Percentiles rank a stretch among this genome's conserved stretches.
Evolutionary conservation across 2,113 vertebrate species (phyloP).

Genomic region (Deroptyus accipitrinus): DNA sequence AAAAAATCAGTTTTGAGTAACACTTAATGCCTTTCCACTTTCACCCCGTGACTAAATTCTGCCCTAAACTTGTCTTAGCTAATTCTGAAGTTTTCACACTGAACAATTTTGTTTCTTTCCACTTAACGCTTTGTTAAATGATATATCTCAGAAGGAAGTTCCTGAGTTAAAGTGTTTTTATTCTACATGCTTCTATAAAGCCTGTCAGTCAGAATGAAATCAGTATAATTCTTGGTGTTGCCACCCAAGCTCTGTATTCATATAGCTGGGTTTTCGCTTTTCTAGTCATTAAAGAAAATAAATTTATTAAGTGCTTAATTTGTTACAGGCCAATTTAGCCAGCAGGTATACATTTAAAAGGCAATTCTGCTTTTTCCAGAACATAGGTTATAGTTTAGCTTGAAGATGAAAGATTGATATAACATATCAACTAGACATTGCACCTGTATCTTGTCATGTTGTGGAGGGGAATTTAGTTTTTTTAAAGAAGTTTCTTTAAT

Average conservation of each 20-base stretch:
- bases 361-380: not conserved
- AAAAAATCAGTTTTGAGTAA: conserved; percentile 27
- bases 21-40: not conserved
- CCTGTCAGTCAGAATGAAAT: conserved; percentile 35
- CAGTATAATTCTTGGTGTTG: not conserved
- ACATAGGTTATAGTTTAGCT: not conserved
- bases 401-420: not conserved
- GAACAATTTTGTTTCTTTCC: conserved; percentile 15
- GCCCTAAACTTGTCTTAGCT: not conserved
- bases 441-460: not conserved
- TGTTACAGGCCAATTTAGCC: not conserved
- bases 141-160: conserved; percentile 26
- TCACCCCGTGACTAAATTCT: not conserved
- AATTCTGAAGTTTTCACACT: conserved; percentile 36
- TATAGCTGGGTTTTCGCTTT: not conserved
- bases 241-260: not conserved
- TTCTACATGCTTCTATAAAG: not conserved
- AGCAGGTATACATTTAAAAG: not conserved
- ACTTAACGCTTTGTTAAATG: conserved; percentile 46
- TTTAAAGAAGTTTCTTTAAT: not conserved
- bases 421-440: not conserved
- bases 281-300: not conserved
- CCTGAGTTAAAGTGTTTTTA: not conserved
- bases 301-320: not conserved
- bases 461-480: not conserved